Evolutionary conservation across 2,888 invertebrate species (phyloP).

Genomic region (Erebia epiphron): DNA sequence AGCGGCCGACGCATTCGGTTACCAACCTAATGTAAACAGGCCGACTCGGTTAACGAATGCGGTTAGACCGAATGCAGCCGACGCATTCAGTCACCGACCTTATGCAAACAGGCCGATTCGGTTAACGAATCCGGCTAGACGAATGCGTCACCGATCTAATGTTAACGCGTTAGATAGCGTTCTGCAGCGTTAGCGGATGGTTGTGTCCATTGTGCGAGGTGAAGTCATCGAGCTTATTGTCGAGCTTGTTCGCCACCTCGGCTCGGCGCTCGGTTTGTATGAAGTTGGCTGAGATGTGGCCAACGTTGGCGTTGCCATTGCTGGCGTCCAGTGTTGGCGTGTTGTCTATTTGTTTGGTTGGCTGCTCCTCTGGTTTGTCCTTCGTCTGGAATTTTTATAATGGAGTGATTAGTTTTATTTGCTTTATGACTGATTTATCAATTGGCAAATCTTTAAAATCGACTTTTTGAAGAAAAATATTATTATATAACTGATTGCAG

Average conservation of each 20-base stretch:
- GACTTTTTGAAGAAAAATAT: too few species aligned
- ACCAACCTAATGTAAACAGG: too few species aligned
- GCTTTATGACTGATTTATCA: too few species aligned
- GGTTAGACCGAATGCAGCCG: too few species aligned
- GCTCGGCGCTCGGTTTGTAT: conserved; percentile 65
- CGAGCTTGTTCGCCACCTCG: conserved; percentile 53
- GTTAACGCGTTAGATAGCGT: conserved; percentile 62
- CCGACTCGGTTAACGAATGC: too few species aligned
- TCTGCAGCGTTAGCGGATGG: conserved; percentile 73
- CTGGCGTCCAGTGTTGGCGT: conserved; percentile 47
- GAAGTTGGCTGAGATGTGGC: conserved; percentile 68
- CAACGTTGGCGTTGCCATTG: conserved; percentile 64
- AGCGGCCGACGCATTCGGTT: too few species aligned
- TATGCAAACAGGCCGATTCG: too few species aligned
- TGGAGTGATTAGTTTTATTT: not conserved
- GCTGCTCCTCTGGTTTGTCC: conserved; percentile 59
- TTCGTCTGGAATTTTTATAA: conserved; percentile 53
- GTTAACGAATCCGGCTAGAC: too few species aligned
- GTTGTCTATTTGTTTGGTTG: conserved; percentile 51
- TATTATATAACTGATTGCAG: too few species aligned
- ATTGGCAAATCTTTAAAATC: too few species aligned
- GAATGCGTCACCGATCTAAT: too few species aligned
- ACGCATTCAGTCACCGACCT: too few species aligned
- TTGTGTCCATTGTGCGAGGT: conserved; percentile 69
- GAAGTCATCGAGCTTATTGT: conserved; percentile 65